Evolutionary conservation across 2,113 vertebrate genomes (phyloP), one percentile per base, ranked within the genome.

Genomic region (Rhizomys pruinosus): DNA sequence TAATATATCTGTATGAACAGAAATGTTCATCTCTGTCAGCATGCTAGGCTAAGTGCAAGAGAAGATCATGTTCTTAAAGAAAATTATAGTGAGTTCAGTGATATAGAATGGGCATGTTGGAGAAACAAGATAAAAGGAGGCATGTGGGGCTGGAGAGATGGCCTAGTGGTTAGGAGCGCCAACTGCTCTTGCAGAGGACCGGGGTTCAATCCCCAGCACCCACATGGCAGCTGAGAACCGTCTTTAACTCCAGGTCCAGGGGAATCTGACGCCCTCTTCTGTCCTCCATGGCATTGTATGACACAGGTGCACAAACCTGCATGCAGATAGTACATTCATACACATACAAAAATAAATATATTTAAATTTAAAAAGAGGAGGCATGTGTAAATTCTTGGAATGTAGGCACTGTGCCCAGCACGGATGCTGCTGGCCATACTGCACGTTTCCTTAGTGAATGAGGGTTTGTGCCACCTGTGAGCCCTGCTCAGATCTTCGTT

Each of bases 331-430:
- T n/a, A n/a, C n/a, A n/a, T n/a, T n/a, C n/a, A n/a, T n/a, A n/a
- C n/a, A n/a, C n/a, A n/a, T n/a, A n/a, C n/a, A n/a, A n/a, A n/a
- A n/a, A n/a, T n/a, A n/a, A n/a, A n/a, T n/a, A n/a, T n/a, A n/a
- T n/a, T n/a, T n/a, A n/a, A n/a, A n/a, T n/a, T n/a, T n/a, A n/a
- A n/a, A n/a, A n/a, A 32, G 42, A 81, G 44, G 44, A 7, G 3
- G 0, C 39, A 0, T 44, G 32, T 85, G 85, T 74, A 4, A 37
- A 25, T 87, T 64, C 39, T 85, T 29, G 34, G n/a, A 64, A 7
- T 0, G 0, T 42, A 1, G 39, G 3, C 7, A 2, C 1, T 20
- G 69, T 0, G 0, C 37, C 42, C 37, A 64, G 34, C 5, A 22
- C 68, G 52, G 34, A 59, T 1, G 1, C 25, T 0, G 0, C 39